Evolutionary conservation across 1,140 invertebrate genomes (phyloP).

Genomic region (Elymnias hypermnestra): DNA sequence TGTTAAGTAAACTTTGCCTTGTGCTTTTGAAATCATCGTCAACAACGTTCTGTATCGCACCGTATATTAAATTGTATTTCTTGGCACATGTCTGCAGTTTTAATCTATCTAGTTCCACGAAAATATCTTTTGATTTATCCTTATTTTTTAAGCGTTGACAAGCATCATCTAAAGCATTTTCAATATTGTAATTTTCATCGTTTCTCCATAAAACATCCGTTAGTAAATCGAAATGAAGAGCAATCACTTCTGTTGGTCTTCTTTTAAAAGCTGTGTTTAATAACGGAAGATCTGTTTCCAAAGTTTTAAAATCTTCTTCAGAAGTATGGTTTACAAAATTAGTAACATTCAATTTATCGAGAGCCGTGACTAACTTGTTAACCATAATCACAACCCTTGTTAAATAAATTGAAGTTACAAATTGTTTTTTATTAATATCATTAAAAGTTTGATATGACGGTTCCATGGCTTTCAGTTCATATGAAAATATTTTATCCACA

Average conservation of each 20-base stretch:
- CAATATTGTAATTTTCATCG: conserved; percentile 36
- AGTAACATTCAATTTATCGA: conserved; percentile 33
- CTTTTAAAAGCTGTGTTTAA: conserved; percentile 53
- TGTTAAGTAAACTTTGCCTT: conserved; percentile 35
- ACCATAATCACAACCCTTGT: conserved; percentile 54
- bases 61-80: conserved; percentile 43
- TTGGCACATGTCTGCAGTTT: conserved; percentile 47
- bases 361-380: conserved; percentile 38
- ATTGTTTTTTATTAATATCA: conserved; percentile 47
- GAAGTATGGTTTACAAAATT: conserved; percentile 17
- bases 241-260: conserved; percentile 47
- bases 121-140: conserved; percentile 40
- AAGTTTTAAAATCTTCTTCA: conserved; percentile 32
- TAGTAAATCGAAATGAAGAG: conserved; percentile 57
- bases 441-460: conserved; percentile 39
- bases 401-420: conserved; percentile 50
- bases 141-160: conserved; percentile 47
- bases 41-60: conserved; percentile 26
- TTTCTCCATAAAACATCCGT: conserved; percentile 49
- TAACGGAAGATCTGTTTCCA: conserved; percentile 31
- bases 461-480: conserved; percentile 38
- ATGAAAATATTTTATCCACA: conserved; percentile 40
- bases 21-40: conserved; percentile 31
- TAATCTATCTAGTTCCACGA: conserved; percentile 37
- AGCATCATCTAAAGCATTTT: conserved; percentile 30